Conservation (phyloP, 2,888 invertebrate genomes). For the Operophtera brumata region DNA sequence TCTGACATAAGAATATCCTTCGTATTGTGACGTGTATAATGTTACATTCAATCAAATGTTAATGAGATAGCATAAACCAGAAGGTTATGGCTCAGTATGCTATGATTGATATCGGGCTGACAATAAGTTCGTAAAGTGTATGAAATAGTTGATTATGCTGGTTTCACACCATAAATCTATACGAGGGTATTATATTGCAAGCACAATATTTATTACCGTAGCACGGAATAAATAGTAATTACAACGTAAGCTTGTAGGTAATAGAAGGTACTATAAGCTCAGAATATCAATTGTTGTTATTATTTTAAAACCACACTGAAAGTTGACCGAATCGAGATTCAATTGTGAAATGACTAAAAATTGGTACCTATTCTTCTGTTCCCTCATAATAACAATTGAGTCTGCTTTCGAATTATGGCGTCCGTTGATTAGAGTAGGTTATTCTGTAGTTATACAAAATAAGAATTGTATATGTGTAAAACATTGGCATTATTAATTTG, state of each 20-base stretch:
- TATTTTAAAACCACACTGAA: no score
- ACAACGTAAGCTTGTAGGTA: background rate
- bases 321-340: no score
- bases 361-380: no score
- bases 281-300: no score
- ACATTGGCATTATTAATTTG: no score
- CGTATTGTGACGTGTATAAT: constrained; percentile 4
- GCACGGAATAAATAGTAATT: background rate
- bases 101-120: constrained; percentile 8
- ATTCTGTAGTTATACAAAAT: no score
- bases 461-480: no score
- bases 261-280: no score
- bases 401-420: no score
- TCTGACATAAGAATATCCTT: background rate
- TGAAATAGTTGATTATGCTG: background rate
- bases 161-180: background rate
- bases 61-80: constrained; percentile 8
- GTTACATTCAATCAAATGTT: constrained; percentile 11
- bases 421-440: no score
- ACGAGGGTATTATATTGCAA: background rate
- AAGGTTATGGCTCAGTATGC: constrained; percentile 2
- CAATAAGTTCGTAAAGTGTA: constrained; percentile 4
- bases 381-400: no score
- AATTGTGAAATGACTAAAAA: no score
- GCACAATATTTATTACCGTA: background rate